Evolutionary conservation across 2,888 invertebrate genomes (phyloP), one percentile per base, ranked within the genome.

Genomic region (Archaeoteleia sp.): DNA sequence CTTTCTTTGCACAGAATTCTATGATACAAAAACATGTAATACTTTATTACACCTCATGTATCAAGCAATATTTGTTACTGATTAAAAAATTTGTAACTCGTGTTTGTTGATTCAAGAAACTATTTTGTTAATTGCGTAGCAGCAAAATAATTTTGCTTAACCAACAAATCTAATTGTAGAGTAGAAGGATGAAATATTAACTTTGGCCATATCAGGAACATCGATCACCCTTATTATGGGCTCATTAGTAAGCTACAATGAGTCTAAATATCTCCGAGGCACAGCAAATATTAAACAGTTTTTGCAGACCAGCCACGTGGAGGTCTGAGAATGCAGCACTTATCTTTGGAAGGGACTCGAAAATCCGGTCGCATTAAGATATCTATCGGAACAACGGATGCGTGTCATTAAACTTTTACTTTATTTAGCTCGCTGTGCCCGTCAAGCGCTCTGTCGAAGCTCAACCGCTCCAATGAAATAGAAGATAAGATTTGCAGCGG

Each of bases 321-420:
- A 65, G 69, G 61, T 60, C 65, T 65, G 69, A 15, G 69, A 69
- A 69, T 69, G 65, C 57, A 48, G 76, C 75, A 80, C 77, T 80
- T 78, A 79, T 80, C 80, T 75, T 63, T 51, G 49, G 71, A 76
- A 76, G 78, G 74, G 81, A 82, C 82, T 82, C 79, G 83, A 83
- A 83, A 83, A 83, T 83, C 83, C 83, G 83, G 83, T 83, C 83
- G 83, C 83, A 83, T 83, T 83, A 83, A 83, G 83, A 83, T 83
- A 83, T 83, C 81, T 82, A 83, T 83, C 83, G 77, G 79, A 82
- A 82, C 82, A 81, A 83, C 83, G 83, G 82, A 83, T 83, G 83
- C 81, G 79, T 78, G 75, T 81, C 79, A 83, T 84, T 82, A 84
- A 83, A 82, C 79, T 82, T 83, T 81, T 82, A 81, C 78, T 83